A percentile compares a stretch with the other conserved stretches of the same genome.
Conservation (phyloP, 2,888 invertebrate genomes). For the Congeria kusceri region DNA sequence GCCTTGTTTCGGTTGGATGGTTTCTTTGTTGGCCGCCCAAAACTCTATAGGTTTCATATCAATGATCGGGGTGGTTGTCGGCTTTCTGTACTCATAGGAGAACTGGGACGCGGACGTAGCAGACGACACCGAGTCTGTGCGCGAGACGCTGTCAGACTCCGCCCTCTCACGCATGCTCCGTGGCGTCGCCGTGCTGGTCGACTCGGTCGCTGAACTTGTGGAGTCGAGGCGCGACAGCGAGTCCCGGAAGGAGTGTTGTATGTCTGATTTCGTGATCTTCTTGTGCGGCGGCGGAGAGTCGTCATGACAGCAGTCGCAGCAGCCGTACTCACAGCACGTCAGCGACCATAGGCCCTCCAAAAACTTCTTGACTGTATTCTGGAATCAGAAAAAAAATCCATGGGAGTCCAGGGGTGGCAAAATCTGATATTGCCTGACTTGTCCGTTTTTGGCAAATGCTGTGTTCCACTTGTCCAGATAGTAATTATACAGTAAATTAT, state of each 20-base stretch:
- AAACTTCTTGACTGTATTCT: slow-evolving; percentile 71
- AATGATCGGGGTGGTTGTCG: slow-evolving; percentile 82
- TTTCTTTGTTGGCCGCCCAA: slow-evolving; percentile 84
- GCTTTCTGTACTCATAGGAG: slow-evolving; percentile 70
- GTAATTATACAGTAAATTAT: too few species aligned
- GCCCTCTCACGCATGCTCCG: slow-evolving; percentile 76
- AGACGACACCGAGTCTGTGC: slow-evolving; percentile 80
- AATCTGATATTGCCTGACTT: too few species aligned
- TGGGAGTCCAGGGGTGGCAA: too few species aligned
- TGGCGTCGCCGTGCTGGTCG: slow-evolving; percentile 59
- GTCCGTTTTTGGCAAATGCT: too few species aligned
- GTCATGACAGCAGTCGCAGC: slow-evolving; percentile 76
- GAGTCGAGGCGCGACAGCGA: slow-evolving; percentile 75
- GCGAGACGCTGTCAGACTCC: slow-evolving; percentile 80
- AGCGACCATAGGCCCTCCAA: slow-evolving; percentile 65
- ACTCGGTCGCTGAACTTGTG: slow-evolving; percentile 75
- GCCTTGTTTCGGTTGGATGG: slow-evolving; percentile 82
- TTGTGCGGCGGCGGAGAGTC: slow-evolving; percentile 60
- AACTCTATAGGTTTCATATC: slow-evolving; percentile 86
- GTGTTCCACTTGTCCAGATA: too few species aligned
- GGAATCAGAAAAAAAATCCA: too few species aligned
- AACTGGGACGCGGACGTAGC: slow-evolving; percentile 73
- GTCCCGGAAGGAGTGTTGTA: slow-evolving; percentile 81
- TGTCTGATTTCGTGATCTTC: slow-evolving; percentile 78
- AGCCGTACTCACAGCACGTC: slow-evolving; percentile 71